A percentile compares a stretch with the other conserved stretches of the same genome.
Conservation (phyloP, 2,113 vertebrate species). For the Cygnus buccinator region DNA sequence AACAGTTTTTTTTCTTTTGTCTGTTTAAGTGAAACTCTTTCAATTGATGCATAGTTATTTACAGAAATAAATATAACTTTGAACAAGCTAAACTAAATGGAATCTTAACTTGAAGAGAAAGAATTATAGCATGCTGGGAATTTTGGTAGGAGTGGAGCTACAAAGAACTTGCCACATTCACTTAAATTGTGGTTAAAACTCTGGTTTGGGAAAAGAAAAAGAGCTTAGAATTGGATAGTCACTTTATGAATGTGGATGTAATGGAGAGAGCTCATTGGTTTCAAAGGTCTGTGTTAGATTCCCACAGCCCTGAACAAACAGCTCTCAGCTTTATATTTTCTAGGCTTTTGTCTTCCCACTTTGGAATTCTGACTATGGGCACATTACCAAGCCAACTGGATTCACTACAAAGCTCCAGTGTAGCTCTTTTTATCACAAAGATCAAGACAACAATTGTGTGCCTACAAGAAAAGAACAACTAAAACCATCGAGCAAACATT, state of each 20-base stretch:
- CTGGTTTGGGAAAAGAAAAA: constrained; percentile 70
- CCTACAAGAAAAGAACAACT: constrained; percentile 84
- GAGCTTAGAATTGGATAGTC: constrained; percentile 45
- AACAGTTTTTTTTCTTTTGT: constrained; percentile 19
- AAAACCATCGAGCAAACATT: constrained; percentile 80
- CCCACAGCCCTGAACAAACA: constrained; percentile 82
- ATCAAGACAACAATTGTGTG: constrained; percentile 85
- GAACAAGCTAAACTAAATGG: constrained; percentile 16
- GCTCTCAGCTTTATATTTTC: constrained; percentile 78
- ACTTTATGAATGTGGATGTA: constrained; percentile 73
- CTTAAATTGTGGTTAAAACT: constrained; percentile 62
- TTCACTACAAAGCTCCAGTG: constrained; percentile 79
- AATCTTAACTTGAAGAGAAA: constrained; percentile 44
- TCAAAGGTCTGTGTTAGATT: constrained; percentile 70
- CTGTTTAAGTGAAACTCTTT: constrained; percentile 42
- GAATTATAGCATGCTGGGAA: constrained; percentile 50
- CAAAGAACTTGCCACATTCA: constrained; percentile 67
- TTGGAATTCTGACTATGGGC: constrained; percentile 79
- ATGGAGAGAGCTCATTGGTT: constrained; percentile 70
- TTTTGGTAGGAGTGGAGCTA: constrained; percentile 45
- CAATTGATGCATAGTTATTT: constrained; percentile 34
- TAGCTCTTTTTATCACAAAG: constrained; percentile 81
- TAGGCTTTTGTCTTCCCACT: constrained; percentile 79
- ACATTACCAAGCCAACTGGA: constrained; percentile 82
- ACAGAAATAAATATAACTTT: constrained; percentile 61